These are phyloP conservation scores for Oreotrochilus melanogaster DNA, from an alignment of 2,113 vertebrate species.

Conservation along the genomic window DNA sequence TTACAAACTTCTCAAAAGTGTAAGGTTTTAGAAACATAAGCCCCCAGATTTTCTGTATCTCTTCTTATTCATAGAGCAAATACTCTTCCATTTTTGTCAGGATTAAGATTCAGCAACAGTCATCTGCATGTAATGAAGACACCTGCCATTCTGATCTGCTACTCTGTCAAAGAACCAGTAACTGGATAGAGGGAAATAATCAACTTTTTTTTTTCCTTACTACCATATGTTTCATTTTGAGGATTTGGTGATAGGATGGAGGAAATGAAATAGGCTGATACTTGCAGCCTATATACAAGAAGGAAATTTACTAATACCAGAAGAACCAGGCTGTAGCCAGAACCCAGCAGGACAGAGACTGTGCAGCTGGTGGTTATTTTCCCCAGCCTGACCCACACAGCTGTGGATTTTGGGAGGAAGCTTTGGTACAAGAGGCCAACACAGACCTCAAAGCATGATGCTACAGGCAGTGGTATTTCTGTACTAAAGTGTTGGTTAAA, in stretches of 20 bases:
- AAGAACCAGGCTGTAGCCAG: not conserved
- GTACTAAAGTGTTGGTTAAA: not conserved
- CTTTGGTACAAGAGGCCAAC: not conserved
- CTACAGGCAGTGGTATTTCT: not conserved
- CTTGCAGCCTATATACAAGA: constrained; percentile 7
- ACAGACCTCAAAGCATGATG: not conserved
- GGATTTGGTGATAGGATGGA: not conserved
- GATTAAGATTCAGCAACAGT: not conserved
- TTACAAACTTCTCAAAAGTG: not conserved
- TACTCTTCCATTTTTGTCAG: not conserved
- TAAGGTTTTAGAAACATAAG: not conserved
- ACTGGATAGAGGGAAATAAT: not conserved
- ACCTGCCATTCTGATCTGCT: not conserved
- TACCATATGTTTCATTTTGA: not conserved
- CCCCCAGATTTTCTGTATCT: not conserved
- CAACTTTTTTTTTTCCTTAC: not conserved
- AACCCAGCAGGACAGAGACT: not conserved
- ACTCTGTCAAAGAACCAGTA: not conserved
- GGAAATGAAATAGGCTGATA: not conserved
- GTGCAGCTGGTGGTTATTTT: not conserved
- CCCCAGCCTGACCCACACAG: not conserved
- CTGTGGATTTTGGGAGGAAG: not conserved
- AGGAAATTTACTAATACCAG: constrained; percentile 52
- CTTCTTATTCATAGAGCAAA: not conserved
- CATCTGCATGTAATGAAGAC: not conserved